Evolutionary conservation across 2,797 vertebrate species (phyloP), one percentile per base, ranked within the genome.

Genomic region (Mus caroli): DNA sequence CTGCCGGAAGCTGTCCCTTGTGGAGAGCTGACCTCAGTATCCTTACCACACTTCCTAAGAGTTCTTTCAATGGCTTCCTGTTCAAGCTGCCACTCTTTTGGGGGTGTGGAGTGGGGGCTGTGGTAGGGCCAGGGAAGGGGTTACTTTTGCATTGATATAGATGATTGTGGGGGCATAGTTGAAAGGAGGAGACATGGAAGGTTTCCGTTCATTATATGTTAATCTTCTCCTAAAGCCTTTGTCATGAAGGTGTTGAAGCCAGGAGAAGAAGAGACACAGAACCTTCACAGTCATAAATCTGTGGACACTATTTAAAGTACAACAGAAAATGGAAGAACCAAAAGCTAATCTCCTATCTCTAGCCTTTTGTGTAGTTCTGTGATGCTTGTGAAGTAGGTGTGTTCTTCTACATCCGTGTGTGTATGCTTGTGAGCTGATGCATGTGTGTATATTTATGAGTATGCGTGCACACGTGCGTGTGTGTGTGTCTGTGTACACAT

Each of bases 171-270:
- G 8, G 14, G 43, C 43, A 46, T 15, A 46, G 75, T 76, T 15
- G 75, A 76, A 76, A 76, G 75, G 24, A 12, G 26, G 43, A 12
- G 75, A 13, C 75, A 46, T 46, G 24, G 75, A 76, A 76, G 75
- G 75, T 26, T 76, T 76, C 40, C 56, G 31, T 19, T 91, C 60
- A 89, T 91, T 67, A 22, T 73, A 64, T 54, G 46, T 58, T 54
- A 46, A 88, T 88, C 3, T 50, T 75, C 71, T 83, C 58, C 31
- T 6, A 82, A 95, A 91, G 77, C 19, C 78, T 90, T 88, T 64
- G 43, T 46, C 20, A 60, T 31, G 24, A 19, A 90, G 58, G 28
- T 17, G 2, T 19, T 60, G 37, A 37, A 87, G 5, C 12, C 17
- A 77, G 34, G 43, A 31, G 92, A 71, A 64, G 71, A 40, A 83